Evolutionary conservation across 2,888 invertebrate genomes (phyloP), one percentile per base, ranked within the genome.

Genomic region (Galerucella calmariensis): DNA sequence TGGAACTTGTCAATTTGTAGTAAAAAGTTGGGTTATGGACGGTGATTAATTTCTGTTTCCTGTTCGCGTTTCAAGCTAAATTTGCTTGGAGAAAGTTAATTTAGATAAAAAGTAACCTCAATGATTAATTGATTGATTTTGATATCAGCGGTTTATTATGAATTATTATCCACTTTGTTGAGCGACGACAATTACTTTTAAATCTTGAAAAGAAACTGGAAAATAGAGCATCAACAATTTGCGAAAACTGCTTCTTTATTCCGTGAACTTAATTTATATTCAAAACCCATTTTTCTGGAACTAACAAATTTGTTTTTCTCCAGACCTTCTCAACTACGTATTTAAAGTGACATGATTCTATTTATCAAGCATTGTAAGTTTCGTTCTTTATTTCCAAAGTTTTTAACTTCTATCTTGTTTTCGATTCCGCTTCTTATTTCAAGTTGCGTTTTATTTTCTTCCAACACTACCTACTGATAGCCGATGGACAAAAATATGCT

Each of bases 21-120:
- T n/a, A 14, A 62, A 62, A 62, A 62, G 41, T 62, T 62, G 12
- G 14, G 62, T 62, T 14, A 62, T 41, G 35, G 62, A 41, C 41
- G 16, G 35, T n/a, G 41, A 62, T 62, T n/a, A 62, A 62, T 62
- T 62, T 62, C 6, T 41, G 41, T 62, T 35, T 14, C 12, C 5
- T 35, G 16, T 62, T 35, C 5, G 20, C 14, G 12, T 35, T 35
- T 61, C 11, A 27, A 4, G 35, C 16, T 56, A 16, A 56, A 56
- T 51, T 51, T 51, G 14, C 3, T 51, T 1, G 12, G 12, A 14
- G 48, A 2, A 48, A 51, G 51, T n/a, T 51, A n/a, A 51, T 51
- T 51, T 51, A 51, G 51, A 51, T 51, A n/a, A 51, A 51, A 48
- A 48, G 48, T 14, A 14, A 48, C 4, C 14, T 48, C 1, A 41